Conservation (phyloP, 2,797 vertebrate species). For the Eutrigla gurnardus region DNA sequence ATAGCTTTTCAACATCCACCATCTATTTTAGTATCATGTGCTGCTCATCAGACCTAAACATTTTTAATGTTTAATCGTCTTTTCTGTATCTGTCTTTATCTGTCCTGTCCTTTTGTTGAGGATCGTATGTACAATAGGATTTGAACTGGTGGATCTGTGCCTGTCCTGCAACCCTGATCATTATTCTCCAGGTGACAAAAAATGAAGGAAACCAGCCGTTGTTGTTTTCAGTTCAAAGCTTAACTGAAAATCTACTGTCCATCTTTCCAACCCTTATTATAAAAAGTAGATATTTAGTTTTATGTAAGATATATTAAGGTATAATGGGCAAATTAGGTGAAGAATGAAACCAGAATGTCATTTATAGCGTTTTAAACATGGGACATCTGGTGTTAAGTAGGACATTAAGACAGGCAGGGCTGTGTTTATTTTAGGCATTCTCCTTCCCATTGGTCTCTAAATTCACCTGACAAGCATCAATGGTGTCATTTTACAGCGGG, state of each 20-base stretch:
- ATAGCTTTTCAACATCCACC: constrained; percentile 23
- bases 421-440: constrained; percentile 78
- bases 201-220: constrained; percentile 49
- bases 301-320: not conserved
- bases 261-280: not conserved
- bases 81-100: not conserved
- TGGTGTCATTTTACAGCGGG: constrained; percentile 72
- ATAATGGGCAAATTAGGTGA: constrained; percentile 1
- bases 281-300: not conserved
- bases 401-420: constrained; percentile 50
- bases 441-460: constrained; percentile 63
- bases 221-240: constrained; percentile 19
- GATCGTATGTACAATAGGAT: not conserved
- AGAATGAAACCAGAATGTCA: constrained; percentile 29
- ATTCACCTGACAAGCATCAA: constrained; percentile 72
- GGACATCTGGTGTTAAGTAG: constrained; percentile 66
- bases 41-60: not conserved
- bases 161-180: not conserved
- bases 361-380: constrained; percentile 35
- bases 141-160: not conserved
- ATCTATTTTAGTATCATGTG: not conserved
- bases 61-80: not conserved
- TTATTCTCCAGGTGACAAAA: constrained; percentile 21
- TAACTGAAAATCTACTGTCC: constrained; percentile 3
- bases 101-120: constrained; percentile 3